Base-by-base conservation (phyloP, 2,113 vertebrate species). In the Sardina pilchardus region DNA sequence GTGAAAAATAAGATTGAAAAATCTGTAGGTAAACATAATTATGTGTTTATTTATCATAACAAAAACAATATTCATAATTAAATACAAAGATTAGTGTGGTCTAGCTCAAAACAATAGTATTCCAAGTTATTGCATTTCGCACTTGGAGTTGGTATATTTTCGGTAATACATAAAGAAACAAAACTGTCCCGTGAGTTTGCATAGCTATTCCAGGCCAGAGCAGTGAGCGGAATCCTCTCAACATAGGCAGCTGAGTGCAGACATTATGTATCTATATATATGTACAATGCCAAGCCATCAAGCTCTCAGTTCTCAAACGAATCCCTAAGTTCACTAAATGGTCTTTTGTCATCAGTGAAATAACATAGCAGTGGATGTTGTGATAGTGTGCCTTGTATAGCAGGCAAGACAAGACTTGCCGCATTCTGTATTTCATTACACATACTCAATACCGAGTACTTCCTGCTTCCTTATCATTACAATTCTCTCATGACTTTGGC, bases 131-230 rank as follows among this genome's bases (percentile, higher is more conserved):
- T 93, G 90, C 91, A 88, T 92, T 12, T 83, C 85, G 87, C 91
- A 90, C 86, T 89, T 88, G 91, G 83, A 90, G 80, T 75, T 83
- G 30, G 19, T 84, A 81, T 43, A 86, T 85, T 92, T 89, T 91
- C 90, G 89, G 86, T 86, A 80, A 80, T 26, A 71, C 36, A 50
- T 47, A 30, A 43, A n/a, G 21, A 80, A 81, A 53, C 85, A 88
- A 81, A 82, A 89, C 85, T 88, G 88, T 91, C 87, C 42, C 30
- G 45, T 87, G 84, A 89, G 90, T 94, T 71, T 95, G 94, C 94
- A 94, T 95, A 95, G 94, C 63, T 71, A 34, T 9, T 88, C 91
- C 90, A 93, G 90, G 84, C 88, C 90, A 91, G 92, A 91, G 85
- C 88, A 85, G 88, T 90, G 91, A 34, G 8, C 63, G 1, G 21